Percentiles rank a stretch among this genome's conserved stretches.
Evolutionary conservation across 1,140 invertebrate genomes (phyloP).

Genomic region (Sitodiplosis mosellana): DNA sequence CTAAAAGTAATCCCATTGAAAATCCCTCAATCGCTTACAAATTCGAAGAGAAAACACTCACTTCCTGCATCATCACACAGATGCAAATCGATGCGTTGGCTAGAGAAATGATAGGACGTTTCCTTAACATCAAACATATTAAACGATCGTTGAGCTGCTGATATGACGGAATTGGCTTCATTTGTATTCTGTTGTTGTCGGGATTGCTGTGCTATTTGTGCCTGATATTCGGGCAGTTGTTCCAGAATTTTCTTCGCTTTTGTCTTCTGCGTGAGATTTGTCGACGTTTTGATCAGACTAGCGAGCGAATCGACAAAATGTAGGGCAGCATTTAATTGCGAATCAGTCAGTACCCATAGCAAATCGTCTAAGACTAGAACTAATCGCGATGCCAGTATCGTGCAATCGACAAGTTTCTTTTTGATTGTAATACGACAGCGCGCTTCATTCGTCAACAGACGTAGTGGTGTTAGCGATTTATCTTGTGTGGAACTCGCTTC

Average conservation of each 20-base stretch:
- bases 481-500: constrained; percentile 76
- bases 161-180: constrained; percentile 26
- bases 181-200: constrained; percentile 27
- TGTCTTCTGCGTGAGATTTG: constrained; percentile 58
- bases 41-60: too few relatives aligned
- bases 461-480: constrained; percentile 66
- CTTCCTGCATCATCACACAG: constrained; percentile 88
- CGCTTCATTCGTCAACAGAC: constrained; percentile 87
- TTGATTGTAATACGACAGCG: constrained; percentile 92
- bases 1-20: constrained; percentile 26
- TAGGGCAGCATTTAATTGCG: constrained; percentile 86
- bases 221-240: constrained; percentile 63
- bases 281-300: constrained; percentile 67
- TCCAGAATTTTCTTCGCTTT: constrained; percentile 62
- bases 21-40: neutral
- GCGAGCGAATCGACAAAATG: constrained; percentile 84
- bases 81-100: constrained; percentile 87
- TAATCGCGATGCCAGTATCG: constrained; percentile 77
- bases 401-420: constrained; percentile 82
- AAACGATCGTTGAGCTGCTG: constrained; percentile 51
- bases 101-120: constrained; percentile 94
- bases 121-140: constrained; percentile 82
- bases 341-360: constrained; percentile 95
- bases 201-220: constrained; percentile 44
- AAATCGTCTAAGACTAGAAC: constrained; percentile 89